Conservation (phyloP, 2,797 vertebrate genomes). For the Silurus aristotelis region DNA sequence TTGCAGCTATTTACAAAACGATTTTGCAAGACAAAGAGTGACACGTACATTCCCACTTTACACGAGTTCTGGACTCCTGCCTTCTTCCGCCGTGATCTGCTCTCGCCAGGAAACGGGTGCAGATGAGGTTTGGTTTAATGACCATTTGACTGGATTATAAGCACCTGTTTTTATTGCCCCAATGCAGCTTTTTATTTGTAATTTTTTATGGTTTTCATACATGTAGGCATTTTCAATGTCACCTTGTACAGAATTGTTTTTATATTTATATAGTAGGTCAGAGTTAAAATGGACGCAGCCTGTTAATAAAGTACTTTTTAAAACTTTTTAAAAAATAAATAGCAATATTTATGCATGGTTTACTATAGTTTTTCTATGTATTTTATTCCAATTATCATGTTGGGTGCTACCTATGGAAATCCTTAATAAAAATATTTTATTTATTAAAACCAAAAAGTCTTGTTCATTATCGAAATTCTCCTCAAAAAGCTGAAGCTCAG, state of each 20-base stretch:
- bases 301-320: background rate
- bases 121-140: slow-evolving; percentile 38
- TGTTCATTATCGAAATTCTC: background rate
- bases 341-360: slow-evolving; percentile 17
- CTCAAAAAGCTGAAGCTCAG: background rate
- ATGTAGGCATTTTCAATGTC: background rate
- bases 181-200: background rate
- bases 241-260: background rate
- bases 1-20: slow-evolving; percentile 75
- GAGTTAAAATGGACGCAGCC: background rate
- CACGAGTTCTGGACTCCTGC: slow-evolving; percentile 73
- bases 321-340: background rate
- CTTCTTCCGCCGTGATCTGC: slow-evolving; percentile 33
- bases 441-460: background rate
- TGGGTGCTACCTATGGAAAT: slow-evolving; percentile 25
- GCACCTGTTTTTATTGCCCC: background rate
- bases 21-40: slow-evolving; percentile 76
- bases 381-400: background rate
- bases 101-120: slow-evolving; percentile 48
- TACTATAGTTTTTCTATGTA: background rate
- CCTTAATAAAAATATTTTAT: slow-evolving; percentile 8
- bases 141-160: background rate
- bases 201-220: background rate
- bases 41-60: slow-evolving; percentile 78
- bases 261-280: background rate